Percentiles rank a stretch among this genome's conserved stretches.
phyloP scores from a whole-genome alignment of 2,888 invertebrate genomes.

The Mythimna ferrago region DNA sequence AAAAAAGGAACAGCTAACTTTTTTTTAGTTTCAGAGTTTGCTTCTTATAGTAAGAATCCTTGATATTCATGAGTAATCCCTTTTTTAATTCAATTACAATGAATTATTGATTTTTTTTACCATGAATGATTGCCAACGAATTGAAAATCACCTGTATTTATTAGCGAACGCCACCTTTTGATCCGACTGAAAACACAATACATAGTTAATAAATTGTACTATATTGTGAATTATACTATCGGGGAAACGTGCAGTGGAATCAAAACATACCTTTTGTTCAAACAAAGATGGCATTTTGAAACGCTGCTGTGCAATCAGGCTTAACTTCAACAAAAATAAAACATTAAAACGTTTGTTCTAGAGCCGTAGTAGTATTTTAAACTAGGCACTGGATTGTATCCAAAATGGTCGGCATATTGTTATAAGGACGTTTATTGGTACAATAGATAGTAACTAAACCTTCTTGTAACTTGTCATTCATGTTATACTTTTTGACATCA shows the following conservation, averaged over 20 bases:
- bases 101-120: no score
- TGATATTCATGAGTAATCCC: not conserved
- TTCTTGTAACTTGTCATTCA: not conserved
- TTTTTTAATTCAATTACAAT: no score
- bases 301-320: conserved; percentile 29
- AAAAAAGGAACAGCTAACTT: not conserved
- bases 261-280: conserved; percentile 47
- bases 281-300: conserved; percentile 44
- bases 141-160: not conserved
- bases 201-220: conserved; percentile 43
- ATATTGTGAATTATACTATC: conserved; percentile 38
- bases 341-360: conserved; percentile 19
- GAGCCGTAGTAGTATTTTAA: conserved; percentile 3
- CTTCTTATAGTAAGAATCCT: not conserved
- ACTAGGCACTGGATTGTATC: not conserved
- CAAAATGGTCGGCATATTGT: not conserved
- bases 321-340: conserved; percentile 30
- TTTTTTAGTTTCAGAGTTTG: no score
- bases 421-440: not conserved
- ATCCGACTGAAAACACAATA: conserved; percentile 27
- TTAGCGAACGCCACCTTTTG: not conserved
- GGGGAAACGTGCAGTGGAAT: conserved; percentile 41
- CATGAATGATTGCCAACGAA: not conserved
- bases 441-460: no score
- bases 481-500: no score